Conservation (phyloP, 2,888 invertebrate genomes). For the Rhagium mordax region DNA sequence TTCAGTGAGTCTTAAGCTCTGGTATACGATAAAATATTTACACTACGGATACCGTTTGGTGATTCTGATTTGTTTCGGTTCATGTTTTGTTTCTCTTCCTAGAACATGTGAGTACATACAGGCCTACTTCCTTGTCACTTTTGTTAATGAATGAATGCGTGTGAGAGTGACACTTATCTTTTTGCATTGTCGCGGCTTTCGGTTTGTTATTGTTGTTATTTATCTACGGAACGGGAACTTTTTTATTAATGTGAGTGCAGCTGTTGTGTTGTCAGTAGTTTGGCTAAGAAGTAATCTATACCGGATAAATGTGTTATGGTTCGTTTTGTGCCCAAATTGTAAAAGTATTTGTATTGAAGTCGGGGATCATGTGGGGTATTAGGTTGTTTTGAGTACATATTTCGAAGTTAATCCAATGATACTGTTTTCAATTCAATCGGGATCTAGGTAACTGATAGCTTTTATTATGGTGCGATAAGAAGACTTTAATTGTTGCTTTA, state of each 20-base stretch:
- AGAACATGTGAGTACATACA: not conserved
- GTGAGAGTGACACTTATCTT: not conserved
- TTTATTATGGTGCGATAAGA: too few relatives aligned
- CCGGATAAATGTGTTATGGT: not conserved
- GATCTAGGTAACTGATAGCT: too few relatives aligned
- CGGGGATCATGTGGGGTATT: too few relatives aligned
- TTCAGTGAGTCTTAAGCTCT: slow-evolving; percentile 2
- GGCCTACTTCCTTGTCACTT: not conserved
- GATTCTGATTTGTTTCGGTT: not conserved
- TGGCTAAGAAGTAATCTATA: not conserved
- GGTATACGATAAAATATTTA: not conserved
- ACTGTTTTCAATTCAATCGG: too few relatives aligned
- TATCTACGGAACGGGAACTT: not conserved
- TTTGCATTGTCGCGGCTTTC: not conserved
- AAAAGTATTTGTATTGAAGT: too few relatives aligned
- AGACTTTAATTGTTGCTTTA: too few relatives aligned
- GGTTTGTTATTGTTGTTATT: not conserved
- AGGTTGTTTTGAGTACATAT: too few relatives aligned
- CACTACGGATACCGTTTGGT: not conserved
- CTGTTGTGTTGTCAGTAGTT: not conserved
- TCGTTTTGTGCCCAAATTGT: not conserved
- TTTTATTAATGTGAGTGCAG: not conserved
- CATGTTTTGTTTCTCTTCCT: not conserved
- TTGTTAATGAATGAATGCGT: not conserved
- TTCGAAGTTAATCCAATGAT: too few relatives aligned